Conservation (phyloP, 2,888 invertebrate genomes). For the Morpho helenor region DNA sequence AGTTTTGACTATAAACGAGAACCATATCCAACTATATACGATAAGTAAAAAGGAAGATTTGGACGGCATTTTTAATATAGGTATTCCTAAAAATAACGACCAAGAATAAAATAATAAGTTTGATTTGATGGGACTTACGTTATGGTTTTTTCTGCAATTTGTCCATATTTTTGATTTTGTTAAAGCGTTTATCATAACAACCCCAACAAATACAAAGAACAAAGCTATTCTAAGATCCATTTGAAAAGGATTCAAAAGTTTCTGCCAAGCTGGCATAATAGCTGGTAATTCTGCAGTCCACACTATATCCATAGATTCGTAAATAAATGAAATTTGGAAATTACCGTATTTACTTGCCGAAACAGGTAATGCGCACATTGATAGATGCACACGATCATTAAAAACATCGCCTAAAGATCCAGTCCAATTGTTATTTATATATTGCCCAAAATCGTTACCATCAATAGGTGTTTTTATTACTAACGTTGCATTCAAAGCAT, state of each 20-base stretch:
- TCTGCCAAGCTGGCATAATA: constrained; percentile 44
- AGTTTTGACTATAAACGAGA: constrained; percentile 45
- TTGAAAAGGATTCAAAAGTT: constrained; percentile 47
- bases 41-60: constrained; percentile 36
- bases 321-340: constrained; percentile 53
- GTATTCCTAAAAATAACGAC: constrained; percentile 47
- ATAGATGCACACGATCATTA: constrained; percentile 39
- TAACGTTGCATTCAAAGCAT: constrained; percentile 48
- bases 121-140: constrained; percentile 35
- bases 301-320: constrained; percentile 50
- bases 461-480: constrained; percentile 35
- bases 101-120: constrained; percentile 52
- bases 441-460: constrained; percentile 39
- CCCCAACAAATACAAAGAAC: constrained; percentile 38
- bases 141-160: constrained; percentile 31
- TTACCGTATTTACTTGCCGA: constrained; percentile 42
- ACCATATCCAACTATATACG: constrained; percentile 50
- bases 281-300: constrained; percentile 45
- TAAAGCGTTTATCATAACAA: constrained; percentile 39
- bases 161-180: constrained; percentile 35
- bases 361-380: constrained; percentile 46
- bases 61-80: constrained; percentile 38
- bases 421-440: constrained; percentile 48
- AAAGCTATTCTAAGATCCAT: constrained; percentile 37
- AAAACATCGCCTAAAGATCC: constrained; percentile 52